Evolutionary conservation across 1,140 invertebrate genomes (phyloP), one percentile per base, ranked within the genome.

Genomic region (Diachasma alloeum): DNA sequence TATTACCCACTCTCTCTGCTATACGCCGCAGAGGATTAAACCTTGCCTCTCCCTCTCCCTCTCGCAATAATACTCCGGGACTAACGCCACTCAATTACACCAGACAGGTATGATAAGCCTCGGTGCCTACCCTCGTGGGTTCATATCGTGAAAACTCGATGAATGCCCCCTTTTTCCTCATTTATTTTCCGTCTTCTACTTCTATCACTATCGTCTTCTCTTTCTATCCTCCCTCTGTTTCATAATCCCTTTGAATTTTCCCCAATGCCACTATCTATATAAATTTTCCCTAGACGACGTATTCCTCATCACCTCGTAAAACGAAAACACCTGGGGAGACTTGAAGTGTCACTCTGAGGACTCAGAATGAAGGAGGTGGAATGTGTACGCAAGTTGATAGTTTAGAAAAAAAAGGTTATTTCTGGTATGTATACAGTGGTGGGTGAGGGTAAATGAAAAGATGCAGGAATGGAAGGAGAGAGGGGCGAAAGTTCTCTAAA

Each of bases 301-400:
- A 46, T 56, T 56, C 48, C 44, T 8, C 19, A 22, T 63, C 22
- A 63, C 59, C 70, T 72, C 71, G 71, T 72, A 72, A 69, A 39
- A 8, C 24, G 46, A 31, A 36, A 8, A 42, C 44, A 19, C 26
- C 36, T 10, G 71, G 31, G 48, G 26, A 53, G 71, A 36, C 71
- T 72, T 72, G 53, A 72, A 72, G 71, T 72, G 71, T 59, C 71
- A 39, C 46, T 15, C n/a, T 6, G 53, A 37, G 71, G 42, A 72
- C n/a, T 13, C 59, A 26, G 22, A 26, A 31, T 31, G 59, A 63
- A 63, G 1, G 59, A 63, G 59, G 24, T 26, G 22, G 59, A 63
- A 63, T 63, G 17, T 59, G 59, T 63, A 63, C 59, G 22, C 59
- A 63, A 63, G 59, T 24, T 63, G 24, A 63, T 63, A 63, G 59